phyloP scores from a whole-genome alignment of 2,888 invertebrate species.

The Caradrina kadenii region DNA sequence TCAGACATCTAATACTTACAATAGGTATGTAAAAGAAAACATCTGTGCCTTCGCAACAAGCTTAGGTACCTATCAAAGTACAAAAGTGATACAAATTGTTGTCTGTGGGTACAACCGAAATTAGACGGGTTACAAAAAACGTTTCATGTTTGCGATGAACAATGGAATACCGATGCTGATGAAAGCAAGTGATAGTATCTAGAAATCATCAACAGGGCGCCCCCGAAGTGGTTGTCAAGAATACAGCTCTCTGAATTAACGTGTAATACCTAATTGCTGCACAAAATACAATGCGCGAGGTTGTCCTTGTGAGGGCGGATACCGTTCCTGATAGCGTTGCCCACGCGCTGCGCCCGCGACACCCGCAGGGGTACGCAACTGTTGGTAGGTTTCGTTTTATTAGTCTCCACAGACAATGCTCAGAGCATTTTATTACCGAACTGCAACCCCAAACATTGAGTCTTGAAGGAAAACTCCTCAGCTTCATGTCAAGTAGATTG shows the following conservation, averaged over 20 bases:
- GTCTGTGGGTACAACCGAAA: too few species aligned
- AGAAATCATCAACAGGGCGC: too few species aligned
- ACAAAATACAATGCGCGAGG: slow-evolving; percentile 49
- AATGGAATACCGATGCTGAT: too few species aligned
- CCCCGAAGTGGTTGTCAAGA: too few species aligned
- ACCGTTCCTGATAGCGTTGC: slow-evolving; percentile 72
- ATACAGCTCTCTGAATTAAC: slow-evolving; percentile 13
- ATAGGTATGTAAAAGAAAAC: not conserved
- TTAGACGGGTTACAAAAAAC: too few species aligned
- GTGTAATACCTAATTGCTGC: slow-evolving; percentile 4
- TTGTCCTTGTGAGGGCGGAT: slow-evolving; percentile 80
- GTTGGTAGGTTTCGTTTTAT: not conserved
- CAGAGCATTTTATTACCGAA: not conserved
- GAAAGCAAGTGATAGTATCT: too few species aligned
- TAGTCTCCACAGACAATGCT: too few species aligned
- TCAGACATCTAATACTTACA: too few species aligned
- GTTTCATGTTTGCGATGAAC: too few species aligned
- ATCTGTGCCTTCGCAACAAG: too few species aligned
- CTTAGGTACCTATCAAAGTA: too few species aligned
- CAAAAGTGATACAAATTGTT: too few species aligned
- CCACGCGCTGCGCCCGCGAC: slow-evolving; percentile 69
- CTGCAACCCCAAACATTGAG: not conserved
- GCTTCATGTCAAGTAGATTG: not conserved
- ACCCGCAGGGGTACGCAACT: slow-evolving; percentile 40
- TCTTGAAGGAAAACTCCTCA: not conserved